A percentile compares a stretch with the other conserved stretches of the same genome.
Evolutionary conservation across 2,888 invertebrate genomes (phyloP).

Genomic region (Epinotia brunnichana): DNA sequence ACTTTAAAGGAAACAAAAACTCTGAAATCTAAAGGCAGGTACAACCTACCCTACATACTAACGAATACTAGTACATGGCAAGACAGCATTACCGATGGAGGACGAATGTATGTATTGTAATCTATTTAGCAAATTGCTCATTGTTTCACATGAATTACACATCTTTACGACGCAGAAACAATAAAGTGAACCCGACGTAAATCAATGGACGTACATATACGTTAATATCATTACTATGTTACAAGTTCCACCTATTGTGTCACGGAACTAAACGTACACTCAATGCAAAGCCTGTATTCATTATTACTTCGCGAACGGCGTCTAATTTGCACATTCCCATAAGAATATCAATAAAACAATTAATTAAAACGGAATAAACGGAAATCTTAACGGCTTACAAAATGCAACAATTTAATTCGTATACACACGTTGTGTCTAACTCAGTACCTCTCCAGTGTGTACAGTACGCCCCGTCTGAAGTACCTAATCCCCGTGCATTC

Average conservation of each 20-base stretch:
- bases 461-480: conserved; percentile 62
- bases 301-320: conserved; percentile 53
- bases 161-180: conserved; percentile 79
- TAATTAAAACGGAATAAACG: conserved; percentile 61
- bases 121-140: conserved; percentile 82
- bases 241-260: conserved; percentile 70
- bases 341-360: conserved; percentile 60
- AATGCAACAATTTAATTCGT: conserved; percentile 76
- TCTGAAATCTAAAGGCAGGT: conserved; percentile 56
- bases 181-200: conserved; percentile 78
- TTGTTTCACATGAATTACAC: conserved; percentile 79
- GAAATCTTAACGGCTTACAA: conserved; percentile 49
- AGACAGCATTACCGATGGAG: conserved; percentile 81
- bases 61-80: conserved; percentile 81
- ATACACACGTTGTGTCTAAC: conserved; percentile 70
- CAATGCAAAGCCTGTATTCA: conserved; percentile 56
- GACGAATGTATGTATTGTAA: conserved; percentile 79
- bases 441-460: conserved; percentile 57
- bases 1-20: conserved; percentile 42
- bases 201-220: conserved; percentile 74
- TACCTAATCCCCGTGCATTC: conserved; percentile 28
- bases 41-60: conserved; percentile 71
- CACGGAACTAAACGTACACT: conserved; percentile 64
- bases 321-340: conserved; percentile 69
- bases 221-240: conserved; percentile 69